Evolutionary conservation across 2,797 vertebrate species (phyloP).

Genomic region (Darevskia nairensis): DNA sequence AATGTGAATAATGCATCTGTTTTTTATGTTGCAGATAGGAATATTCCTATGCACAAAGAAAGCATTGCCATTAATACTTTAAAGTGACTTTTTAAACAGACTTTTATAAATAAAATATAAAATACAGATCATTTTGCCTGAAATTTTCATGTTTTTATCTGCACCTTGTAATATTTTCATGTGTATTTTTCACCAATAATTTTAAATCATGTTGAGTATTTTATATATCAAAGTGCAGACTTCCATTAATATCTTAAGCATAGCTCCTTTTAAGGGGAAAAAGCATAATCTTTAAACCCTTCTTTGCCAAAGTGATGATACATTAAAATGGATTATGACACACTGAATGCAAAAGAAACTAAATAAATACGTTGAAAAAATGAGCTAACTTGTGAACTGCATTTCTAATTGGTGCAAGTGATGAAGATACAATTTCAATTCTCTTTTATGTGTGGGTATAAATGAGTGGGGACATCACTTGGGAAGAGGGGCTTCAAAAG

Average conservation of each 20-base stretch:
- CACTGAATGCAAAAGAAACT: constrained; percentile 56
- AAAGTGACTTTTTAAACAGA: constrained; percentile 75
- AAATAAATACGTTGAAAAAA: constrained; percentile 70
- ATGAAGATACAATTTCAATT: background rate
- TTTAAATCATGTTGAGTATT: constrained; percentile 70
- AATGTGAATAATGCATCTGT: constrained; percentile 53
- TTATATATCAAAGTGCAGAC: constrained; percentile 61
- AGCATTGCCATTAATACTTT: constrained; percentile 75
- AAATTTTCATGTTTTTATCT: constrained; percentile 63
- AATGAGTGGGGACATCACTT: background rate
- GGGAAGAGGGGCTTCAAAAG: background rate
- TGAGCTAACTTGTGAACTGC: constrained; percentile 41
- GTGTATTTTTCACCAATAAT: constrained; percentile 64
- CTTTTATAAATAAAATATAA: constrained; percentile 77
- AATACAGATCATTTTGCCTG: constrained; percentile 63
- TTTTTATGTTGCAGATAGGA: constrained; percentile 69
- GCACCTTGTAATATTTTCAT: constrained; percentile 43
- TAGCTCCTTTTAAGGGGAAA: constrained; percentile 52
- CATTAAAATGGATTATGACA: constrained; percentile 47
- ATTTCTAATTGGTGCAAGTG: background rate
- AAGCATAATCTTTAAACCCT: constrained; percentile 55
- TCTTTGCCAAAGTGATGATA: constrained; percentile 55
- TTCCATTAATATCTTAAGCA: constrained; percentile 49
- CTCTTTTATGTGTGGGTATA: background rate
- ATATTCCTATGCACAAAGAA: constrained; percentile 71